Base-by-base conservation (phyloP, 2,113 vertebrate species). In the Mola mola region DNA sequence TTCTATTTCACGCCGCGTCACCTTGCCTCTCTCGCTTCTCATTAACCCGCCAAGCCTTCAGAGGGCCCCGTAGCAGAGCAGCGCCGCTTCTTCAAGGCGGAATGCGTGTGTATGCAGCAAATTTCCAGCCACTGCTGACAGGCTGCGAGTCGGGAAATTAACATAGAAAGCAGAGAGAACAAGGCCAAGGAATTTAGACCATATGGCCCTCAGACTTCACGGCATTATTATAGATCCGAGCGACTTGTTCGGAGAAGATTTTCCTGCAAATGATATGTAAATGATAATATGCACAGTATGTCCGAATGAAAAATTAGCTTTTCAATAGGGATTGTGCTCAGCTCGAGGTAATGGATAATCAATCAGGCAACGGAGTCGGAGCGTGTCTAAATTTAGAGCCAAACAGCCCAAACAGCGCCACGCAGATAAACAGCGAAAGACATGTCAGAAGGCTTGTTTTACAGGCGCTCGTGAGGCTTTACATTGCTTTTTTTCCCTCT, bases 1-100 rank as follows among this genome's bases (percentile, higher is more conserved):
- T 81, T 86, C 79, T 48, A 84, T 88, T 88, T 86, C 79, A 84
- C 74, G 81, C 83, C 65, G 9, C 61, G 67, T 79, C 81, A 82
- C 79, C 83, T 82, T 68, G 41, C 34, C 76, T 38, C 66, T 72
- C 76, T 68, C 8, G 57, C 75, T 82, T 68, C 81, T 84, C 79
- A 84, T 88, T 86, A 86, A 86, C 83, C 72, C 48, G 9, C 41
- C 31, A 2, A 75, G 62, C 78, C 66, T 50, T 66, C 17, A 20
- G 64, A 77, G 21, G 57, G 22, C 48, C 58, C 44, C 8, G 11
- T 4, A 31, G 60, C 21, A 9, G 15, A 48, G 48, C 72, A 44
- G 52, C 31, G 11, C 68, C 20, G 53, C 40, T 64, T 67, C 50
- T 53, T 74, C 4, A 17, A 58, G 68, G 46, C 8, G 0, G 55